Evolutionary conservation across 1,140 invertebrate genomes (phyloP).

Genomic region (Charaxes varanes): DNA sequence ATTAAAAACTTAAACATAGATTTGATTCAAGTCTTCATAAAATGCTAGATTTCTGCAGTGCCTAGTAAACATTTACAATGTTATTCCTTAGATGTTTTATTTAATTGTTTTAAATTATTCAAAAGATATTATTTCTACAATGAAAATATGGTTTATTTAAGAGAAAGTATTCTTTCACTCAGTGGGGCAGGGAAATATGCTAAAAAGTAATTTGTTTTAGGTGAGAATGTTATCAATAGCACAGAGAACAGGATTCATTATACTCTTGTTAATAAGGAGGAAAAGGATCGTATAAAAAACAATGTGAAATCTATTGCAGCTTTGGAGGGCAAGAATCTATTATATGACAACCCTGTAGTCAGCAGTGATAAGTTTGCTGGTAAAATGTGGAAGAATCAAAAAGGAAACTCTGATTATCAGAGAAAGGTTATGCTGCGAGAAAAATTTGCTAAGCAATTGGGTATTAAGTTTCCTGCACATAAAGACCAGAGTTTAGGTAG

Average conservation of each 20-base stretch:
- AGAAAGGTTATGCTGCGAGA: slow-evolving; percentile 47
- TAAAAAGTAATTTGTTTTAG: slow-evolving; percentile 33
- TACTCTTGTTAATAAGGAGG: slow-evolving; percentile 42
- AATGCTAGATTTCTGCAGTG: too few relatives aligned
- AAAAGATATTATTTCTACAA: background rate
- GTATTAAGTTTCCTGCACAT: slow-evolving; percentile 27
- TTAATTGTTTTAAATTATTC: too few relatives aligned
- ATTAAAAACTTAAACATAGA: too few relatives aligned
- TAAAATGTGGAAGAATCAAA: slow-evolving; percentile 51
- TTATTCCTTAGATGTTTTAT: too few relatives aligned
- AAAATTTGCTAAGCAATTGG: slow-evolving; percentile 46
- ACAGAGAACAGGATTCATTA: slow-evolving; percentile 44
- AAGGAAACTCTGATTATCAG: slow-evolving; percentile 32
- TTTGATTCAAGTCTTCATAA: too few relatives aligned
- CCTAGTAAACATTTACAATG: too few relatives aligned
- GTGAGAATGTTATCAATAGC: slow-evolving; percentile 33
- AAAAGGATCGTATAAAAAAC: slow-evolving; percentile 59
- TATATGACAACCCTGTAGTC: slow-evolving; percentile 36
- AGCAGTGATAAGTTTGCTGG: slow-evolving; percentile 35
- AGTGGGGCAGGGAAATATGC: background rate
- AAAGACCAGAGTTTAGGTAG: slow-evolving; percentile 49
- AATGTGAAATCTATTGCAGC: slow-evolving; percentile 62
- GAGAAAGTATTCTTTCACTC: background rate
- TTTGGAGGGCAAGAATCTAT: slow-evolving; percentile 54
- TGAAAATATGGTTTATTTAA: too few relatives aligned